Evolutionary conservation across 2,797 vertebrate species (phyloP).

Genomic region (Sphenopsis melanotis): DNA sequence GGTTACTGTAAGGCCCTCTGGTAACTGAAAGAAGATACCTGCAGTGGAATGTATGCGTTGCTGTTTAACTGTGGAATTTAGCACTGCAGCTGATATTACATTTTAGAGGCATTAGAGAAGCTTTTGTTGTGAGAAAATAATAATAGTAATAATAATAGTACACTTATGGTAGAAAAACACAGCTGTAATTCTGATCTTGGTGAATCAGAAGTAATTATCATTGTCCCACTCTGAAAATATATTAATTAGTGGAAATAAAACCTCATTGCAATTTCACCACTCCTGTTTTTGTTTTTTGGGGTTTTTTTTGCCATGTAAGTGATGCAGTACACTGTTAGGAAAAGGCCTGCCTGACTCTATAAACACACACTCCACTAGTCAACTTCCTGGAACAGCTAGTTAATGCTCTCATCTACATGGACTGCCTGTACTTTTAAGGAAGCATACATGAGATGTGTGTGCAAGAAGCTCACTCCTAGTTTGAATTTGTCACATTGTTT

Average conservation of each 20-base stretch:
- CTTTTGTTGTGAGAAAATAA: not conserved
- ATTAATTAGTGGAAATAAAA: not conserved
- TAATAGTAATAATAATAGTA: not conserved
- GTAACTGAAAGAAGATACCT: not conserved
- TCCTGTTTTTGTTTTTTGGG: not conserved
- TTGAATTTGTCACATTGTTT: not conserved
- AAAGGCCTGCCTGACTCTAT: not conserved
- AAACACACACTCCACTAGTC: not conserved
- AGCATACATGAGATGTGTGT: fast-evolving
- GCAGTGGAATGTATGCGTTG: not conserved
- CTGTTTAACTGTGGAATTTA: not conserved
- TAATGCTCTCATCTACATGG: not conserved
- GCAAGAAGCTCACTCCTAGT: not conserved
- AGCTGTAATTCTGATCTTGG: not conserved
- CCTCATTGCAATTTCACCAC: fast-evolving
- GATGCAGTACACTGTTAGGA: not conserved
- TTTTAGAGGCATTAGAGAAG: not conserved
- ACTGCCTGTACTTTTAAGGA: not conserved
- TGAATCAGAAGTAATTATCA: not conserved
- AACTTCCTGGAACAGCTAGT: not conserved
- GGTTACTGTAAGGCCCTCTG: not conserved
- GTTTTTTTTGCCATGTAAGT: not conserved
- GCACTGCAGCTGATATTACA: not conserved
- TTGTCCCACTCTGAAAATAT: not conserved
- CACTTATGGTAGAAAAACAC: not conserved